Evolutionary conservation across 2,113 vertebrate species (phyloP).

Genomic region (Tricholaema leucomelas): DNA sequence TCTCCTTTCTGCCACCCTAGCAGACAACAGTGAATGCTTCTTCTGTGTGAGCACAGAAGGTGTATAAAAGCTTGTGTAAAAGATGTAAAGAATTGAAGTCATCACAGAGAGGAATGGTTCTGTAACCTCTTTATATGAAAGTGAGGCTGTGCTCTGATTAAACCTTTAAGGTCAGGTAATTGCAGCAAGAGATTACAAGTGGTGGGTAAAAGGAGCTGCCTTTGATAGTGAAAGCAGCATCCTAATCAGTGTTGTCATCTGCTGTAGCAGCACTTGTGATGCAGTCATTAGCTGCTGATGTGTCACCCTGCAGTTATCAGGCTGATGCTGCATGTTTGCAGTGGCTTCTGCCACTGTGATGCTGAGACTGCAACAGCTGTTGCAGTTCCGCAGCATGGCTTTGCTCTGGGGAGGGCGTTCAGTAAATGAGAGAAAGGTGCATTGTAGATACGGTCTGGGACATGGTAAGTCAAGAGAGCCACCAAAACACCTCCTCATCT

Average conservation of each 20-base stretch:
- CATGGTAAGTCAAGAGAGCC: rapidly evolving
- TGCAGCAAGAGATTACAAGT: background rate
- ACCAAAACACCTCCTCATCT: background rate
- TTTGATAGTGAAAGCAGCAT: background rate
- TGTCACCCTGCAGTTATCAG: background rate
- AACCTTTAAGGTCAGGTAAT: background rate
- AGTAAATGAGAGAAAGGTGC: background rate
- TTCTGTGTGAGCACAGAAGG: rapidly evolving
- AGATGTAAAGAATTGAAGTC: background rate
- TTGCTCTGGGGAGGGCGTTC: background rate
- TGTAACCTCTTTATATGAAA: background rate
- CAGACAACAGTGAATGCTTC: background rate
- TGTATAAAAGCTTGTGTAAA: background rate
- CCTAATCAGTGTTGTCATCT: rapidly evolving
- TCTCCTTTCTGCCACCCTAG: background rate
- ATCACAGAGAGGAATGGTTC: background rate
- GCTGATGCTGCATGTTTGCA: background rate
- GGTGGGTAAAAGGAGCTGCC: background rate
- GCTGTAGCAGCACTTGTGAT: background rate
- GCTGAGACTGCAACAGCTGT: background rate
- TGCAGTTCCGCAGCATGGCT: background rate
- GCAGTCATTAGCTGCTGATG: background rate
- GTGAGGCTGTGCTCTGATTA: background rate
- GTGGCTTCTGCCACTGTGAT: background rate
- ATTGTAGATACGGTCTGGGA: rapidly evolving